These are phyloP conservation scores for Vespertilio murinus DNA, from an alignment of 2,797 vertebrate genomes.

Conservation along the genomic window DNA sequence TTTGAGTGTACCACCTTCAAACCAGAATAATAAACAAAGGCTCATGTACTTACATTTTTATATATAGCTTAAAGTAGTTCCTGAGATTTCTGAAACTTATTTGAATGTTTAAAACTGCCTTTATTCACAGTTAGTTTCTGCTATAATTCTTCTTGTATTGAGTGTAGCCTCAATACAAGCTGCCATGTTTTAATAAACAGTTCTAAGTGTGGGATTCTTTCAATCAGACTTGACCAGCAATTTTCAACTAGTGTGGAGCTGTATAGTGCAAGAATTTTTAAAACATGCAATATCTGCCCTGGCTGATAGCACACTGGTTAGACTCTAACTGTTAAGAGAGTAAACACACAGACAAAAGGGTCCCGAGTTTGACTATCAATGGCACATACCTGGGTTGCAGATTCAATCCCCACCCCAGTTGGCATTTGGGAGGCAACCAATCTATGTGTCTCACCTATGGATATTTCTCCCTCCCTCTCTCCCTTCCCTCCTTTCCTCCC, in stretches of 20 bases:
- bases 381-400: too few relatives aligned
- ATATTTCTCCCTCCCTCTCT: too few relatives aligned
- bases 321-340: too few relatives aligned
- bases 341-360: too few relatives aligned
- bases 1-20: background rate
- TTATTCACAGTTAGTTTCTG: background rate
- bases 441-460: too few relatives aligned
- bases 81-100: background rate
- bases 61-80: constrained; percentile 7
- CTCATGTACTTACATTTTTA: background rate
- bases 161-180: background rate
- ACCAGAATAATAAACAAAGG: constrained; percentile 4
- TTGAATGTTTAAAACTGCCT: background rate
- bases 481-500: too few relatives aligned
- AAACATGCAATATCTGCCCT: background rate
- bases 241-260: background rate
- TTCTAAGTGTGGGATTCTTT: background rate
- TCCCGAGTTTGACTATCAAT: too few relatives aligned
- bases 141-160: background rate
- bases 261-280: background rate
- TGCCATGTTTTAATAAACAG: background rate
- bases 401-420: too few relatives aligned
- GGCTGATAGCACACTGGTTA: too few relatives aligned
- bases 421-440: too few relatives aligned
- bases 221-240: background rate